phyloP scores from a whole-genome alignment of 2,888 invertebrate genomes.

The Torymus aiolomorphi region DNA sequence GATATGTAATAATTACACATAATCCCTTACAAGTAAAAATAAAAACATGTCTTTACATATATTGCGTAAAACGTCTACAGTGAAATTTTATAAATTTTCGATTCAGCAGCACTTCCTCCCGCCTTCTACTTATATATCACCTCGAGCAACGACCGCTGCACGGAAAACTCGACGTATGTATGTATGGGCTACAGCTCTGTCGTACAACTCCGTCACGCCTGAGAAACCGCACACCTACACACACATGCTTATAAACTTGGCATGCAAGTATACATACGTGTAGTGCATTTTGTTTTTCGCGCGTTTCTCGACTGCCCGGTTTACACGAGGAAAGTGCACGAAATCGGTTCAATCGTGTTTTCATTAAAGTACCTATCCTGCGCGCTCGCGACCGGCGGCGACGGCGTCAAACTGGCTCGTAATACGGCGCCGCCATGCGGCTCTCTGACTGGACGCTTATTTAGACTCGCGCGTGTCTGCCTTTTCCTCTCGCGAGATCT shows the following conservation, averaged over 20 bases:
- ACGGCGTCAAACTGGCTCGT: slow-evolving; percentile 49
- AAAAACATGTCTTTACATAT: too few species aligned
- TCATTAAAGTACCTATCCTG: slow-evolving; percentile 20
- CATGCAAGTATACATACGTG: too few species aligned
- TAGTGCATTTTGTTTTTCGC: too few species aligned
- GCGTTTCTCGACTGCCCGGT: too few species aligned
- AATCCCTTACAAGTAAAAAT: too few species aligned
- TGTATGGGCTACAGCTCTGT: too few species aligned
- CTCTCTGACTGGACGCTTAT: background rate
- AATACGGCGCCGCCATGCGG: background rate
- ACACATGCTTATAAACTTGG: background rate
- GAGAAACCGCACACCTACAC: background rate
- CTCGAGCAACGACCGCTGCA: background rate
- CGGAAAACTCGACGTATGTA: background rate
- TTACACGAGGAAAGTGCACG: slow-evolving; percentile 22
- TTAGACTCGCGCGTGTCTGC: background rate
- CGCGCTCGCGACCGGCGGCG: slow-evolving; percentile 1
- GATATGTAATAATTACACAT: too few species aligned
- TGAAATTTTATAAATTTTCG: too few species aligned
- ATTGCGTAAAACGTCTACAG: too few species aligned
- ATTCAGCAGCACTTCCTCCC: too few species aligned
- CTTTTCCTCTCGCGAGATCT: background rate
- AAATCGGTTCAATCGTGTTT: slow-evolving; percentile 44
- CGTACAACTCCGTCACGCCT: slow-evolving; percentile 23
- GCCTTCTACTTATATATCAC: background rate